Evolutionary conservation across 2,797 vertebrate genomes (phyloP).

Genomic region (Poeciliopsis infans): DNA sequence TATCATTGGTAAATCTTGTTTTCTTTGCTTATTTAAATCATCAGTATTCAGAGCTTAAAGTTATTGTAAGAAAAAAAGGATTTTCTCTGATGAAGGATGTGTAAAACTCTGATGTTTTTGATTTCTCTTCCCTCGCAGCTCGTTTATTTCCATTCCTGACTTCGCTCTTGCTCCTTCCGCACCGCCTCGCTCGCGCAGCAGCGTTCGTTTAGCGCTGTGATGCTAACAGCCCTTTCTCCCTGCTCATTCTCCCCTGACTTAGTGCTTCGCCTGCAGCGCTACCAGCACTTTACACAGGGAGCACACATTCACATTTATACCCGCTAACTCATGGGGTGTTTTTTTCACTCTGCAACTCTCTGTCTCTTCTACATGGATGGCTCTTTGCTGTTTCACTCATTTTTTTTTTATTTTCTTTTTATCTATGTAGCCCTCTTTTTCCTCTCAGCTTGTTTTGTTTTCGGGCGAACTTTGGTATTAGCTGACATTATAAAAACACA

Average conservation of each 20-base stretch:
- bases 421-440: conserved; percentile 17
- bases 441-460: conserved; percentile 55
- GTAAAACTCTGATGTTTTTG: not conserved
- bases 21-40: not conserved
- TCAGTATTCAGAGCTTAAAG: not conserved
- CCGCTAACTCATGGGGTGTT: conserved; percentile 33
- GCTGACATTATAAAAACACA: conserved; percentile 56
- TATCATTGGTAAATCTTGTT: not conserved
- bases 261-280: conserved; percentile 68
- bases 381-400: conserved; percentile 43
- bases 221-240: conserved; percentile 72
- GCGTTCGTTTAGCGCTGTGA: conserved; percentile 63
- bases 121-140: conserved; percentile 25
- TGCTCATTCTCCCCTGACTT: conserved; percentile 69
- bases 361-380: conserved; percentile 41
- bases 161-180: conserved; percentile 12
- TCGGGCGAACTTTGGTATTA: conserved; percentile 52
- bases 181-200: conserved; percentile 51
- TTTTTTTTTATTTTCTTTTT: conserved; percentile 17
- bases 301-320: conserved; percentile 30
- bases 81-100: not conserved
- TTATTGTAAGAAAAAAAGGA: not conserved
- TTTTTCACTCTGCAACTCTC: conserved; percentile 49
- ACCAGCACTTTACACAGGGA: conserved; percentile 72
- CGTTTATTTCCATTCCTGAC: conserved; percentile 18